Evolutionary conservation across 1,140 invertebrate genomes (phyloP), one percentile per base, ranked within the genome.

Genomic region (Hestina assimilis): DNA sequence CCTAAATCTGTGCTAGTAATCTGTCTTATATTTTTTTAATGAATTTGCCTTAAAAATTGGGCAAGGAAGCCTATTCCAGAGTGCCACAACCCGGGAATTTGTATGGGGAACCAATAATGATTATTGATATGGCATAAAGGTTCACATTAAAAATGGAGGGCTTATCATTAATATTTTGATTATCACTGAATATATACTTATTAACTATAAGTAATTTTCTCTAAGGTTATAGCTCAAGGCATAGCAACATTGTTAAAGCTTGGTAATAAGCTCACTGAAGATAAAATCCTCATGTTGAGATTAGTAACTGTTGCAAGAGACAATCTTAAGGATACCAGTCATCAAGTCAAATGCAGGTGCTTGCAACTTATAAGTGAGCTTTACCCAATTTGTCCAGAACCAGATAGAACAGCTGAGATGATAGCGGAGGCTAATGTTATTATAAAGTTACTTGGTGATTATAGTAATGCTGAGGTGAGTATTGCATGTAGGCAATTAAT

Each of bases 331-430:
- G 93, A 93, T 69, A 92, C 92, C 0, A 94, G 92, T 66, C 94
- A 96, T 72, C 90, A 92, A 45, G 94, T 96, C 0, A 95, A 96
- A 79, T 93, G 93, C 59, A 92, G 92, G 62, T 95, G 95, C 67
- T 87, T 97, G 61, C 91, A 94, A 66, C 85, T 96, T 11, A 93
- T 96, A 63, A 93, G 93, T 15, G 89, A 90, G 59, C 78, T 93
- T 35, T 89, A 90, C 53, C 91, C 91, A 0, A 75, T 92, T 59
- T 82, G 80, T 50, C 81, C 82, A 11, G 86, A 89, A 11, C 65
- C 75, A 26, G 89, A 89, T 21, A 75, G 77, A 15, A 83, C 89
- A 4, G 74, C 79, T 26, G 88, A 89, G n/a, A 89, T 87, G 47
- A 74, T 83, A 11, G 67, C 75, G 4, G 89, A 93, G 63, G 84